Evolutionary conservation across 2,113 vertebrate species (phyloP).

Genomic region (Cyrtonyx montezumae): DNA sequence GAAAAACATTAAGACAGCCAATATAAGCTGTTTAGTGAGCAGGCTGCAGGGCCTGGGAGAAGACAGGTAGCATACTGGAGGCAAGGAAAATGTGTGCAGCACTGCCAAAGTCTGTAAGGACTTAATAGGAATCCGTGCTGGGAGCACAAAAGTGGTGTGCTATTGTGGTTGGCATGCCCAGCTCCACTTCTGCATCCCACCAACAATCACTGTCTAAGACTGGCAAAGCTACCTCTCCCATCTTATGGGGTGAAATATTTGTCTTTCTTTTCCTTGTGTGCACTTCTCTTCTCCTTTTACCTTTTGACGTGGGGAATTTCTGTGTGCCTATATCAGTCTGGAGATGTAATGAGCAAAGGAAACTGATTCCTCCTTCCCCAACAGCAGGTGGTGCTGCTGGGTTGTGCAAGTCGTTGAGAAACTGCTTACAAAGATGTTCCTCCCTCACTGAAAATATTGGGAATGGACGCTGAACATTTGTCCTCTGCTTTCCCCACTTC

Average conservation of each 20-base stretch:
- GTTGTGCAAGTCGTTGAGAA: neutral
- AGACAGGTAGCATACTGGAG: neutral
- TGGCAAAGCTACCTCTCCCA: neutral
- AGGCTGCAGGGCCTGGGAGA: neutral
- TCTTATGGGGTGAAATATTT: neutral
- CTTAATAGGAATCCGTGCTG: neutral
- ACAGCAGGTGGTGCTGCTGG: slow-evolving; percentile 76
- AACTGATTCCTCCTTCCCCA: slow-evolving; percentile 42
- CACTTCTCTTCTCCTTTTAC: neutral
- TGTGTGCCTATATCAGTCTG: neutral
- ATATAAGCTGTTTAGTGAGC: neutral
- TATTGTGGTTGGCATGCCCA: fast-evolving
- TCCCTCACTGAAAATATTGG: neutral
- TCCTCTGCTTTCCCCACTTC: neutral
- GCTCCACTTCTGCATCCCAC: neutral
- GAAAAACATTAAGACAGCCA: neutral
- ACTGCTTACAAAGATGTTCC: slow-evolving; percentile 6
- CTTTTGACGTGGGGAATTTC: neutral
- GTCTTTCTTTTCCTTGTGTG: neutral
- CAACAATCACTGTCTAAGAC: neutral
- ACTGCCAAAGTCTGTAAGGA: neutral
- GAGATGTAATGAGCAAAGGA: neutral
- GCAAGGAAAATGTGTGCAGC: neutral
- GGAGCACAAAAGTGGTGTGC: neutral
- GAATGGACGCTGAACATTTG: neutral